Conservation (phyloP, 2,888 invertebrate species). For the Macrosiphum euphorbiae region DNA sequence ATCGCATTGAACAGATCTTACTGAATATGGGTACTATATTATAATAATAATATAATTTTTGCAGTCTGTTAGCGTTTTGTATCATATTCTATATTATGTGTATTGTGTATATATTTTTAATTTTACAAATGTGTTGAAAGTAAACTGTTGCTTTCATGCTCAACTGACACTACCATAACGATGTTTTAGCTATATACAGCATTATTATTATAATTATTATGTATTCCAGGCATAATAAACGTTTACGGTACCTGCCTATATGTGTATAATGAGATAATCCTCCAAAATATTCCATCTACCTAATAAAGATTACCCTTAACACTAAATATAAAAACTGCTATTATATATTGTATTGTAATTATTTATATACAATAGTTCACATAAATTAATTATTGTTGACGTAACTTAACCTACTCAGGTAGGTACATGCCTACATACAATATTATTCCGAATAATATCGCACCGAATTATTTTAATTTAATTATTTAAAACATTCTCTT, state of each 20-base stretch:
- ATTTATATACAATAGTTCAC: background rate
- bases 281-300: background rate
- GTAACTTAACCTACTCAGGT: background rate
- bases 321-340: background rate
- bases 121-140: background rate
- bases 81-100: background rate
- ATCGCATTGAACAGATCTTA: background rate
- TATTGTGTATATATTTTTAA: background rate
- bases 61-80: background rate
- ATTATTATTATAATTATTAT: background rate
- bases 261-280: background rate
- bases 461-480: background rate
- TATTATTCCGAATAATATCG: background rate
- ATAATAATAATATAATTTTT: background rate
- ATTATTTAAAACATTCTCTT: background rate
- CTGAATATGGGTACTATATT: background rate
- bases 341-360: background rate
- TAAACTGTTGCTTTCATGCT: background rate
- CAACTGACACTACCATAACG: background rate
- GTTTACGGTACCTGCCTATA: background rate
- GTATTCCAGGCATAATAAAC: background rate
- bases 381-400: background rate
- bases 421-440: background rate
- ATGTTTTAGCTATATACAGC: background rate
- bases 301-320: background rate